Evolutionary conservation across 2,888 invertebrate genomes (phyloP).

Genomic region (Masnerella sp.): DNA sequence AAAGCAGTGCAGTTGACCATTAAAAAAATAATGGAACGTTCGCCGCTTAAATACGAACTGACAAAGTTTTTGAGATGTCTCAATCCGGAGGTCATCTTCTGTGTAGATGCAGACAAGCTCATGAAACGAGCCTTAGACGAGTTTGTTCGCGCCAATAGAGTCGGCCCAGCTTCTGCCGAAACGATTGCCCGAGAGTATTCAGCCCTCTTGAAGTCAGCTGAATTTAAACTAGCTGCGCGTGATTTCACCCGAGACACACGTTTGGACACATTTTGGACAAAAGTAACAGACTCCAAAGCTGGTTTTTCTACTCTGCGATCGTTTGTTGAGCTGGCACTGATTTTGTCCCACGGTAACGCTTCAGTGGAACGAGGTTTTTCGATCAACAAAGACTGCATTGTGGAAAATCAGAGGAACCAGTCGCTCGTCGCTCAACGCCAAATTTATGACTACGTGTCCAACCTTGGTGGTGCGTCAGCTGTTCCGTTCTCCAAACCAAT

Average conservation of each 20-base stretch:
- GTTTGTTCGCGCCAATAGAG: not conserved
- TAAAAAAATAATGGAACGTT: conserved; percentile 34
- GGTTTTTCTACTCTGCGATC: not conserved
- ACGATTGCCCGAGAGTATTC: conserved; percentile 10
- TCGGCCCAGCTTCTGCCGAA: conserved; percentile 5
- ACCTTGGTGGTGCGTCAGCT: not conserved
- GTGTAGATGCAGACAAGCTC: not conserved
- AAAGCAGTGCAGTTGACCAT: conserved; percentile 3
- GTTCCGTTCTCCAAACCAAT: conserved; percentile 3
- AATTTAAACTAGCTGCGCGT: conserved; percentile 3
- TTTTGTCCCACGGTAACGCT: conserved; percentile 25
- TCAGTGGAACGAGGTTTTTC: conserved; percentile 24
- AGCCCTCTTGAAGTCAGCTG: not conserved
- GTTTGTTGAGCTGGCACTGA: conserved; percentile 4
- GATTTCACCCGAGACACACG: conserved; percentile 1
- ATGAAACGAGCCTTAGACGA: conserved; percentile 3
- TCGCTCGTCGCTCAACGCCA: conserved; percentile 19
- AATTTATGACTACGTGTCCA: conserved; percentile 17
- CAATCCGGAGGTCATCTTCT: conserved; percentile 8
- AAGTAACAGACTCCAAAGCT: not conserved
- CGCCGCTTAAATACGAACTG: conserved; percentile 16
- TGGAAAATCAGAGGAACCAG: conserved; percentile 1
- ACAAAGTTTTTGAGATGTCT: conserved; percentile 18
- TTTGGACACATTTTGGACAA: conserved; percentile 16
- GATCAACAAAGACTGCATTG: conserved; percentile 17